Percentiles rank a stretch among this genome's conserved stretches.
phyloP scores from a whole-genome alignment of 2,797 vertebrate species.

The Phrynocephalus vlangalii region DNA sequence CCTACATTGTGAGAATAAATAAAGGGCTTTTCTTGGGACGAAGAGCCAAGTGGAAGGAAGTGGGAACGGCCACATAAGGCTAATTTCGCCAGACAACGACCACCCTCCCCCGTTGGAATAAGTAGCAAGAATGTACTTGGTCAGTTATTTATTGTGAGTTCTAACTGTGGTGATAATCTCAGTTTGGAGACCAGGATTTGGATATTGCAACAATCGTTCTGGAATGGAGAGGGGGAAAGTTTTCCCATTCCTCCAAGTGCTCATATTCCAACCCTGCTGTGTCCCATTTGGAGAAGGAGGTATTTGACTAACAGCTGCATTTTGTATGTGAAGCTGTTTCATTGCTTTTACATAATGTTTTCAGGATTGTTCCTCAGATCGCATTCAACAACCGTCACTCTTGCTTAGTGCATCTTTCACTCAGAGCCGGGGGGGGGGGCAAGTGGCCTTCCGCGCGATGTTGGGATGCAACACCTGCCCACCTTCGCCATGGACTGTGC shows the following conservation, averaged over 20 bases:
- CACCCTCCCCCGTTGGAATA: constrained; percentile 48
- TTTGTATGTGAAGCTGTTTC: not conserved
- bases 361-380: not conserved
- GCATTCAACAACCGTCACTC: not conserved
- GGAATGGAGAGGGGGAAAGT: not conserved
- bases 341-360: not conserved
- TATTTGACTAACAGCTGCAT: not conserved
- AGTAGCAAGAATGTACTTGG: constrained; percentile 38
- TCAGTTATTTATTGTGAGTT: constrained; percentile 51
- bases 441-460: not conserved
- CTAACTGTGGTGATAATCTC: not conserved
- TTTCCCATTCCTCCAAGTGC: not conserved
- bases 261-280: no score
- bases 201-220: not conserved
- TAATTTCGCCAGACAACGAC: constrained; percentile 51
- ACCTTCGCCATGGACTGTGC: not conserved
- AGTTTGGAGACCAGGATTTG: not conserved
- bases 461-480: not conserved
- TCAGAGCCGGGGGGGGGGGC: no score
- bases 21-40: constrained; percentile 39
- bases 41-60: constrained; percentile 26
- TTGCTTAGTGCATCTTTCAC: not conserved
- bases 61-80: constrained; percentile 41
- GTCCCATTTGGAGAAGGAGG: not conserved
- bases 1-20: constrained; percentile 68